Conservation (phyloP, 2,797 vertebrate species). For the Sorex maritimensis region DNA sequence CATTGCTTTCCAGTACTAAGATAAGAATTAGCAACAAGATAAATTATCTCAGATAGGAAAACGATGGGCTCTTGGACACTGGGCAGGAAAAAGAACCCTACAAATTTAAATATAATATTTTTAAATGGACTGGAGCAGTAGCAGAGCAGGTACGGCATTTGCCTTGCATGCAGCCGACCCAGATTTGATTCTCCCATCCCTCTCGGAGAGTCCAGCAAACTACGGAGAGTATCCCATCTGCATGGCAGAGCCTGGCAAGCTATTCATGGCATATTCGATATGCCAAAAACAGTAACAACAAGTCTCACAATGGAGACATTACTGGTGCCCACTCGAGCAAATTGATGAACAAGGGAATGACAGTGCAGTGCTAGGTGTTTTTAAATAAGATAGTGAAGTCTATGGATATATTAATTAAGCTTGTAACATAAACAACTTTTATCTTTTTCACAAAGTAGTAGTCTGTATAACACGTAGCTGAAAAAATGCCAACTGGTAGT, state of each 20-base stretch:
- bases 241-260: too few species aligned
- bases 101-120: background rate
- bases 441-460: constrained; percentile 31
- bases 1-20: constrained; percentile 13
- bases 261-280: too few species aligned
- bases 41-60: background rate
- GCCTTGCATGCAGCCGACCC: too few species aligned
- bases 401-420: constrained; percentile 28
- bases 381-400: constrained; percentile 20
- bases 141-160: too few species aligned
- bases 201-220: too few species aligned
- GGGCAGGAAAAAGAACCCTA: background rate
- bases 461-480: background rate
- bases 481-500: constrained; percentile 13
- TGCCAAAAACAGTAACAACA: too few species aligned
- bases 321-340: too few species aligned
- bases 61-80: background rate
- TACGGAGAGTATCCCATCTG: too few species aligned
- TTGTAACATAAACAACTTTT: constrained; percentile 53
- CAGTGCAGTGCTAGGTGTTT: too few species aligned
- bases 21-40: constrained; percentile 3
- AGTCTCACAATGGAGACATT: too few species aligned
- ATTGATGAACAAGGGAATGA: too few species aligned
- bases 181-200: too few species aligned
- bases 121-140: background rate